Evolutionary conservation across 2,797 vertebrate genomes (phyloP).

Genomic region (Emys orbicularis): DNA sequence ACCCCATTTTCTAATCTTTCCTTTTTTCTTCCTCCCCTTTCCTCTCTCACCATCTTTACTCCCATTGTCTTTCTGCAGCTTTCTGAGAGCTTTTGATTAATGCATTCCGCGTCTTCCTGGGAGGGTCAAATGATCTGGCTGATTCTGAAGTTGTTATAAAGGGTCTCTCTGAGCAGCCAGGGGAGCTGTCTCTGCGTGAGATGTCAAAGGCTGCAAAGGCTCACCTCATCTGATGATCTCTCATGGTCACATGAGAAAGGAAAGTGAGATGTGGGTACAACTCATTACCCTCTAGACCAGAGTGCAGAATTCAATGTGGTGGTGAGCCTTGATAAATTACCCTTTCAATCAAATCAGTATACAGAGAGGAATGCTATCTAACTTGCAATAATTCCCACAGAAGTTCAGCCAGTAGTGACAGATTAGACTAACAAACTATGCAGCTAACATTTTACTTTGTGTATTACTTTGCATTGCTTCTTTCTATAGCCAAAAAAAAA

Average conservation of each 20-base stretch:
- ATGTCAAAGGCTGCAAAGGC: not conserved
- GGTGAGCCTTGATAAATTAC: constrained; percentile 43
- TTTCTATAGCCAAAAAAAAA: not conserved
- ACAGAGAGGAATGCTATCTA: constrained; percentile 49
- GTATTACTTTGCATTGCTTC: not conserved
- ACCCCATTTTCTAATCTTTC: not conserved
- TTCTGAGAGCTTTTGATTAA: not conserved
- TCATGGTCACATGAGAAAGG: not conserved
- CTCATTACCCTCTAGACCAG: constrained; percentile 47
- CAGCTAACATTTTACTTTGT: not conserved
- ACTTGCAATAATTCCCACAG: constrained; percentile 57
- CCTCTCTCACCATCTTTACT: not conserved
- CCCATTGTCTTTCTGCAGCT: not conserved
- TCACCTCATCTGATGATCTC: not conserved
- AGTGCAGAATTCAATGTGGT: not conserved
- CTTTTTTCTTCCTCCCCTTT: not conserved
- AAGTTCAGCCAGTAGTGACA: constrained; percentile 50
- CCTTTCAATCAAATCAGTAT: constrained; percentile 68
- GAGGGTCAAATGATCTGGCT: not conserved
- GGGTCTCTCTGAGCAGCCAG: not conserved
- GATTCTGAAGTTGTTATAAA: not conserved
- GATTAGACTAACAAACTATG: constrained; percentile 18
- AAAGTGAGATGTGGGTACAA: constrained; percentile 51
- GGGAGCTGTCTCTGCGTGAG: not conserved
- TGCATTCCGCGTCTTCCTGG: not conserved